Evolutionary conservation across 2,113 vertebrate genomes (phyloP).

Genomic region (Balaenoptera acutorostrata): DNA sequence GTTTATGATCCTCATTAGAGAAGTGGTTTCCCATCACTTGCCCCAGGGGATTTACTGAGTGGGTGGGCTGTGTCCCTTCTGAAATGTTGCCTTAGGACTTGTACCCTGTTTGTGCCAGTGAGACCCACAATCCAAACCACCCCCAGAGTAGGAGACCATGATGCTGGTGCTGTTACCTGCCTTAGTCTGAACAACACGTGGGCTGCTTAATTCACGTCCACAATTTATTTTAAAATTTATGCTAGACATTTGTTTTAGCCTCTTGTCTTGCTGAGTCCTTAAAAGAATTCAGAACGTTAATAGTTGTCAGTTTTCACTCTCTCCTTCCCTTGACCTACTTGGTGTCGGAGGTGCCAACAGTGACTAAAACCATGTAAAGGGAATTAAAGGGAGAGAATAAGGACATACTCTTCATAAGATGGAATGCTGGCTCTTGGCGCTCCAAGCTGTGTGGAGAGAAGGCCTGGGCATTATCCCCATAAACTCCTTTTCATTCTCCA

Average conservation of each 20-base stretch:
- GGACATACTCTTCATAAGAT: too few relatives aligned
- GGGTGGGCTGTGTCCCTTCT: neutral
- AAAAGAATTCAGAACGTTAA: neutral
- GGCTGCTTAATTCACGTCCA: too few relatives aligned
- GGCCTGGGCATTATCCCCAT: neutral
- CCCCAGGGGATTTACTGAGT: neutral
- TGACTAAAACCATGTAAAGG: neutral
- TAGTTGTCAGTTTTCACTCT: neutral
- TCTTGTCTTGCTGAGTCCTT: neutral
- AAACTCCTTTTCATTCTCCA: neutral
- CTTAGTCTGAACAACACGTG: rapidly evolving
- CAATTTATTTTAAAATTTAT: neutral
- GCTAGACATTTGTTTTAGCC: neutral
- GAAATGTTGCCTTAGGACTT: neutral
- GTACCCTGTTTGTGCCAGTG: neutral
- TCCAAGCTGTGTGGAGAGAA: neutral
- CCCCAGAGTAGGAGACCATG: rapidly evolving
- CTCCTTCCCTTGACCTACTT: neutral
- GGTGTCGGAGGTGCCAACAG: neutral
- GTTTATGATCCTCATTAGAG: neutral
- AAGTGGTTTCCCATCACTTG: neutral
- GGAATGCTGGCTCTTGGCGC: neutral
- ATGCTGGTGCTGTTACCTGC: rapidly evolving
- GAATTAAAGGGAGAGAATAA: neutral
- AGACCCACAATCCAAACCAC: neutral